Conservation (phyloP, 2,888 invertebrate genomes). For the Drosophila recens region DNA sequence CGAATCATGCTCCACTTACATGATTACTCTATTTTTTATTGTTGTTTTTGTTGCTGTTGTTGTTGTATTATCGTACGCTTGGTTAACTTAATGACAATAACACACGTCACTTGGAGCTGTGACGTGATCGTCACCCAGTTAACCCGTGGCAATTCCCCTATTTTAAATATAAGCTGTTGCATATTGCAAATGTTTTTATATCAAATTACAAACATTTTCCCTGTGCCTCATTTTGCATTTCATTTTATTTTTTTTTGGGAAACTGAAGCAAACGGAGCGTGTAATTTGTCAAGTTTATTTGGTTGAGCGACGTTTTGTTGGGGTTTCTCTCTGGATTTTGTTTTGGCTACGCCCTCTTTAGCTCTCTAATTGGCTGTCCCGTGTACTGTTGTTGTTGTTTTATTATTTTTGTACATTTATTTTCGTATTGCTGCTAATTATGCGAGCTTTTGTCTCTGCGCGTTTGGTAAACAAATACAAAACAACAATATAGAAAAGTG, state of each 20-base stretch:
- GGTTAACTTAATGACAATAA: conserved; percentile 50
- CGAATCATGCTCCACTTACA: conserved; percentile 23
- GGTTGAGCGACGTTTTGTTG: conserved; percentile 65
- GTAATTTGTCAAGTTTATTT: conserved; percentile 78
- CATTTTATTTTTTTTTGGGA: conserved; percentile 16
- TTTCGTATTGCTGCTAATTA: conserved; percentile 62
- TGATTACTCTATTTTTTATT: conserved; percentile 10
- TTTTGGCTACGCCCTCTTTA: conserved; percentile 34
- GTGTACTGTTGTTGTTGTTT: conserved; percentile 28
- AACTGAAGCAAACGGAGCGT: conserved; percentile 62
- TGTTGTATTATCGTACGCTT: conserved; percentile 53
- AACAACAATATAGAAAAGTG: conserved; percentile 35
- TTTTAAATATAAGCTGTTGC: conserved; percentile 23
- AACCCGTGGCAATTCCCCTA: conserved; percentile 18
- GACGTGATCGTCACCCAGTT: conserved; percentile 24
- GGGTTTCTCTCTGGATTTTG: not conserved
- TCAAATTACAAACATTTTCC: conserved; percentile 53
- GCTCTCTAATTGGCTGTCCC: conserved; percentile 58
- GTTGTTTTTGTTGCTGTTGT: not conserved
- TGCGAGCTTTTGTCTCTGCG: conserved; percentile 62
- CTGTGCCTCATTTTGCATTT: conserved; percentile 38
- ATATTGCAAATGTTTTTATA: conserved; percentile 38
- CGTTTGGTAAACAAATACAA: conserved; percentile 43
- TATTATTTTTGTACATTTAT: conserved; percentile 22
- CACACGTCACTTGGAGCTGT: conserved; percentile 21